These are phyloP conservation scores for Seriola aureovittata DNA, from an alignment of 2,113 vertebrate genomes.

Conservation along the genomic window DNA sequence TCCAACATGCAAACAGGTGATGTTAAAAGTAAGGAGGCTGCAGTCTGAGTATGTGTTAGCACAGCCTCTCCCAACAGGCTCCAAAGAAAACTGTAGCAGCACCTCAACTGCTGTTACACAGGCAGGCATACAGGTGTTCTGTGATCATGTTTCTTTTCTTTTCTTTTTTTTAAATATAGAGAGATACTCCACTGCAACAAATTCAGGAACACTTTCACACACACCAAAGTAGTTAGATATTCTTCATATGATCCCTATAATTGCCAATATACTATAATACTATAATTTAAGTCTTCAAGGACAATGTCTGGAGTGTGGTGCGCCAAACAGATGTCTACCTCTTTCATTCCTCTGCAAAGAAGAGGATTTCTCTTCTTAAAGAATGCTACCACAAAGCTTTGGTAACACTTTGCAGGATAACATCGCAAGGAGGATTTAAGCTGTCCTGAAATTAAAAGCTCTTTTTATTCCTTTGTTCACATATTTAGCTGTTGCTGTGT, in stretches of 20 bases:
- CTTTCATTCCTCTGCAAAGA: neutral
- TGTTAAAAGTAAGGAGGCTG: neutral
- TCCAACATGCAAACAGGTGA: neutral
- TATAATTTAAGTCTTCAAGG: neutral
- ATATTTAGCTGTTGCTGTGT: neutral
- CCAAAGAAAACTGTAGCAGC: neutral
- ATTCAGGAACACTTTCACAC: too few relatives aligned
- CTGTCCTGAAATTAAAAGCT: neutral
- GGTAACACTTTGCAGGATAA: neutral
- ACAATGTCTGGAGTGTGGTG: neutral
- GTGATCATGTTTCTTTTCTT: neutral
- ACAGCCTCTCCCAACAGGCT: conserved; percentile 11
- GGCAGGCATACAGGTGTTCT: neutral
- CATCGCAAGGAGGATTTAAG: neutral
- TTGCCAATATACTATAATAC: neutral
- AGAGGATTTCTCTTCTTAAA: neutral
- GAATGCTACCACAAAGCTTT: neutral
- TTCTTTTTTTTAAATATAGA: too few relatives aligned
- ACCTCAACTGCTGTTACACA: neutral
- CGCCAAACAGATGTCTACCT: neutral
- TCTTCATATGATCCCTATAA: neutral
- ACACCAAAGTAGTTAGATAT: neutral
- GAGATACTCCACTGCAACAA: neutral
- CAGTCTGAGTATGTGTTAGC: neutral
- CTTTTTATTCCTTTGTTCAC: neutral